phyloP scores from a whole-genome alignment of 2,113 vertebrate species.

The Mus spicilegus region DNA sequence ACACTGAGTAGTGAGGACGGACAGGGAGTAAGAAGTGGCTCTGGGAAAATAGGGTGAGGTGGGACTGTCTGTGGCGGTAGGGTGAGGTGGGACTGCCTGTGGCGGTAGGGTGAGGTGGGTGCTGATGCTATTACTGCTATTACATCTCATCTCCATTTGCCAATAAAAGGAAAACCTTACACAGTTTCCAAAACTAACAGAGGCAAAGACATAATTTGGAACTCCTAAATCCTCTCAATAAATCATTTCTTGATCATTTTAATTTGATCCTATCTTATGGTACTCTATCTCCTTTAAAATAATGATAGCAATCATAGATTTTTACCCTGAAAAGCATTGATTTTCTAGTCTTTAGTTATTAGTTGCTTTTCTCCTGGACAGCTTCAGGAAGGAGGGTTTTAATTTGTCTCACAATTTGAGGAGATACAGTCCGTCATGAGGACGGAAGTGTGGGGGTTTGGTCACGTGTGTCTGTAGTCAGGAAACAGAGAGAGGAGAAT shows the following conservation, averaged over 20 bases:
- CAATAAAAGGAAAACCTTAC: background rate
- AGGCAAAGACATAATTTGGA: background rate
- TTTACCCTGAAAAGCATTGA: constrained; percentile 3
- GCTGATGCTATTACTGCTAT: background rate
- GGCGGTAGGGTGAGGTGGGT: background rate
- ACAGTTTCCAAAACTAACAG: background rate
- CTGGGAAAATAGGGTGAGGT: background rate
- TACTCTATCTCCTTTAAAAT: background rate
- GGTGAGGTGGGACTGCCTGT: background rate
- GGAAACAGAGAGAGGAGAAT: background rate
- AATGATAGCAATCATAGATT: background rate
- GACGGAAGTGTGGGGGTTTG: background rate
- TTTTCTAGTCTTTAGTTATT: constrained; percentile 23
- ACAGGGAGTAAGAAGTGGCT: background rate
- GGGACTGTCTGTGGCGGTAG: too few relatives aligned
- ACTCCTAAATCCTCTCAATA: background rate
- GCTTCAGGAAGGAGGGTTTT: background rate
- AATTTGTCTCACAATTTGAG: background rate
- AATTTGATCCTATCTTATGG: constrained; percentile 1
- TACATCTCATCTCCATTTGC: background rate
- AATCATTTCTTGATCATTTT: constrained; percentile 23
- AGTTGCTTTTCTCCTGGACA: background rate
- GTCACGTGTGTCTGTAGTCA: background rate
- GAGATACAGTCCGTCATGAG: background rate
- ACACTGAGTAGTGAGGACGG: background rate